These are phyloP conservation scores for Epicauta chinensis DNA, from an alignment of 1,140 invertebrate genomes.

Conservation along the genomic window DNA sequence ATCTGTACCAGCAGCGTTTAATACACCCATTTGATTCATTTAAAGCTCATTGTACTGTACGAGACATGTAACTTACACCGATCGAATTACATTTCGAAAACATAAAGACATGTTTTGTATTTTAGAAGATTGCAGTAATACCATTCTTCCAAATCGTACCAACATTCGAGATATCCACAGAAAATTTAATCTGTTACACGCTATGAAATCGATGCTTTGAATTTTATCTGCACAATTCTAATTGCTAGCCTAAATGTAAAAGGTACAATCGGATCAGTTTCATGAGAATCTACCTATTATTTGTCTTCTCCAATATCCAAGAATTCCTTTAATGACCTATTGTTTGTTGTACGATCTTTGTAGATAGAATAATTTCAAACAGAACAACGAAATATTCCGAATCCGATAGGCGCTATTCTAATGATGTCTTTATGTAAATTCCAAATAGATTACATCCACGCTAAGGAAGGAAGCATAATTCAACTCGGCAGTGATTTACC, in stretches of 20 bases:
- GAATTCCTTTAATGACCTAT: too few species aligned
- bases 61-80: slow-evolving; percentile 4
- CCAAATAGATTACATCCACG: background rate
- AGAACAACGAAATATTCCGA: too few species aligned
- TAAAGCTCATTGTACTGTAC: slow-evolving; percentile 11
- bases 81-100: slow-evolving; percentile 7
- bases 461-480: background rate
- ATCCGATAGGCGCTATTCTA: too few species aligned
- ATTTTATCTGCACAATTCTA: too few species aligned
- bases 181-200: slow-evolving; percentile 10
- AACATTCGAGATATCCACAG: slow-evolving; percentile 5
- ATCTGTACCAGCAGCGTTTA: slow-evolving; percentile 1
- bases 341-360: too few species aligned
- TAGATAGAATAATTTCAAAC: too few species aligned
- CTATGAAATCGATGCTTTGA: slow-evolving; percentile 6
- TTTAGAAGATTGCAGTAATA: background rate
- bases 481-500: slow-evolving; percentile 1
- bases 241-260: background rate
- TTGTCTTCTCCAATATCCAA: too few species aligned
- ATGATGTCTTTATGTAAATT: slow-evolving; percentile 8
- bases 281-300: too few species aligned
- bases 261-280: background rate
- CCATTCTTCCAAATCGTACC: background rate
- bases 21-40: background rate
- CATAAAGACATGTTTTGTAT: slow-evolving; percentile 1